These are phyloP conservation scores for Drosophila nigritarsus DNA, from an alignment of 2,888 invertebrate species.

Conservation along the genomic window DNA sequence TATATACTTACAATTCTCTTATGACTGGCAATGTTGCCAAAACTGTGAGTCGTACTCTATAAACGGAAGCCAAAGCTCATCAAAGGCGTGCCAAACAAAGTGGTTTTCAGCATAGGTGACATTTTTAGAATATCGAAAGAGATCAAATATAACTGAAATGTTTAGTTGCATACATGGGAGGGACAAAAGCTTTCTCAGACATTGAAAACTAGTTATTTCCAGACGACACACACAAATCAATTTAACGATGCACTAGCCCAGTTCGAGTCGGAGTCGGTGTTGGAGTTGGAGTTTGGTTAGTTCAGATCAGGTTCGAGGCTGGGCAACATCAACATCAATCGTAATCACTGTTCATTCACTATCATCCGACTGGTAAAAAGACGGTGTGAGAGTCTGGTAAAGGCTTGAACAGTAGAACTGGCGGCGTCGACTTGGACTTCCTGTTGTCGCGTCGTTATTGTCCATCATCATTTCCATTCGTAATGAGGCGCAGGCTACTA, in stretches of 20 bases:
- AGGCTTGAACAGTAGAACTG: conserved; percentile 28
- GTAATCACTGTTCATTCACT: conserved; percentile 49
- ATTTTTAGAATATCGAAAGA: conserved; percentile 65
- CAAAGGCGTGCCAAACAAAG: conserved; percentile 54
- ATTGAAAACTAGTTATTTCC: conserved; percentile 64
- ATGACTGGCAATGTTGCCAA: conserved; percentile 59
- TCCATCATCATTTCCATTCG: conserved; percentile 83
- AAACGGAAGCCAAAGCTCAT: conserved; percentile 72
- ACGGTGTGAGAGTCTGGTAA: conserved; percentile 6
- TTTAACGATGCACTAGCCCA: conserved; percentile 80
- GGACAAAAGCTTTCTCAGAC: conserved; percentile 67
- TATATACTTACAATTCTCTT: conserved; percentile 73
- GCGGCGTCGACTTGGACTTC: conserved; percentile 71
- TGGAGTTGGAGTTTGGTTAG: conserved; percentile 35
- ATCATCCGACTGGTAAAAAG: conserved; percentile 25
- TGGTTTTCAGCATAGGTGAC: conserved; percentile 65
- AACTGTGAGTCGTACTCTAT: conserved; percentile 47
- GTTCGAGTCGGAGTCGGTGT: conserved; percentile 54
- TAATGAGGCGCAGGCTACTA: conserved; percentile 80
- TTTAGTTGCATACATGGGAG: conserved; percentile 43
- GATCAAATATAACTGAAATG: conserved; percentile 61
- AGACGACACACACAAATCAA: conserved; percentile 72
- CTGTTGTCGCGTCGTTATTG: conserved; percentile 84
- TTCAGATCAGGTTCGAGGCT: conserved; percentile 39
- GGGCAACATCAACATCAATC: conserved; percentile 31